Evolutionary conservation across 2,797 vertebrate genomes (phyloP).

Genomic region (Oreortyx pictus): DNA sequence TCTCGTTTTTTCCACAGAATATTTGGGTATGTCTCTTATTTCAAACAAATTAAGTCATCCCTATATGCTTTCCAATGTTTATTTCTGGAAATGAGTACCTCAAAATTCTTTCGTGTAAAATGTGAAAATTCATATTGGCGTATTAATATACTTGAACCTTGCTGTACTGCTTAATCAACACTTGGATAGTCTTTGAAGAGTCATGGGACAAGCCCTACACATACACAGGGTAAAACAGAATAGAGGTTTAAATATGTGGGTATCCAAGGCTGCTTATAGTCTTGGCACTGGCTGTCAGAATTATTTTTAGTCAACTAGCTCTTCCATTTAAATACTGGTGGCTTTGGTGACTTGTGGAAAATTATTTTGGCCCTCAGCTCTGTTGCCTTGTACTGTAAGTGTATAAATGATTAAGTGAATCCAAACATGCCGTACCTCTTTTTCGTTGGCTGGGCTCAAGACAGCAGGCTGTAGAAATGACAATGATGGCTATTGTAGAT

Average conservation of each 20-base stretch:
- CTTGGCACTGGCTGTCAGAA: not conserved
- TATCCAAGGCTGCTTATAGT: not conserved
- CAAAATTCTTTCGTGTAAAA: not conserved
- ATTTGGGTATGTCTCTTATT: not conserved
- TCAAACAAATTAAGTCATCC: not conserved
- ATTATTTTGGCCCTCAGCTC: not conserved
- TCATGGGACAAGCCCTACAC: not conserved
- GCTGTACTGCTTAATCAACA: not conserved
- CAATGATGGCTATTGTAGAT: slow-evolving; percentile 6
- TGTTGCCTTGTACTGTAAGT: not conserved
- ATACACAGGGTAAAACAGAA: not conserved
- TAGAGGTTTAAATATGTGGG: not conserved
- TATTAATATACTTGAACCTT: not conserved
- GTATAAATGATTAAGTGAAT: not conserved
- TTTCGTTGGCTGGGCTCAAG: not conserved
- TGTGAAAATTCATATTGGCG: not conserved
- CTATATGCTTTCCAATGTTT: not conserved
- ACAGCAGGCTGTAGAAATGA: not conserved
- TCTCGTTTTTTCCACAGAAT: not conserved
- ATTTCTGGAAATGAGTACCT: not conserved
- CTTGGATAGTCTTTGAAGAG: not conserved
- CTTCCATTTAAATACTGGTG: not conserved
- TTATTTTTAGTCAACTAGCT: not conserved
- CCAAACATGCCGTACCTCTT: not conserved
- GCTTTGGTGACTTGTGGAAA: not conserved